Percentiles rank a stretch among this genome's conserved stretches.
phyloP scores from a whole-genome alignment of 2,888 invertebrate species.

The Aelia acuminata region DNA sequence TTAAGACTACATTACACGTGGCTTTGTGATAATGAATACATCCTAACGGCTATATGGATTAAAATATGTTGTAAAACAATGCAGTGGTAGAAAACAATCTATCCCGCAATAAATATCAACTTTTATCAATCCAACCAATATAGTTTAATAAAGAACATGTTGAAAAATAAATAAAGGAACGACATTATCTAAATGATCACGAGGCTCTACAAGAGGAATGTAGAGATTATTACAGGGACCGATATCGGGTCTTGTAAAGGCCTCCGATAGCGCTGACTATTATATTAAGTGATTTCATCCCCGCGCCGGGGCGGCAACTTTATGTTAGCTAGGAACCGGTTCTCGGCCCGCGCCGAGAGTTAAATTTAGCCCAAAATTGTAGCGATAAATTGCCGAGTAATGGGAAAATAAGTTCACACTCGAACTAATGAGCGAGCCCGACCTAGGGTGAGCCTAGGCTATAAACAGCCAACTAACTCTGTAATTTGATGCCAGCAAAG shows the following conservation, averaged over 20 bases:
- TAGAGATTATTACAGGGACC: neutral
- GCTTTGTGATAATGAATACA: too few species aligned
- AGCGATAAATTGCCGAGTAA: slow-evolving; percentile 30
- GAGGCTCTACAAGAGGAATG: neutral
- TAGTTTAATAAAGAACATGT: neutral
- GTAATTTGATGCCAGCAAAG: neutral
- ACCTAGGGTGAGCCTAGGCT: neutral
- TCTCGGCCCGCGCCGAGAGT: neutral
- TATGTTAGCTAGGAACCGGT: neutral
- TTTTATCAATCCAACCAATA: neutral
- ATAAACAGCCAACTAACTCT: slow-evolving; percentile 11
- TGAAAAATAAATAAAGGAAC: neutral
- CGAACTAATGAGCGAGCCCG: neutral
- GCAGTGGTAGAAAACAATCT: neutral
- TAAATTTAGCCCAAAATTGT: slow-evolving; percentile 23
- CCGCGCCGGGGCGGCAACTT: neutral
- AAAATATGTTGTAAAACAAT: too few species aligned
- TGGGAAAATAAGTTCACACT: slow-evolving; percentile 16
- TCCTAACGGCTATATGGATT: too few species aligned
- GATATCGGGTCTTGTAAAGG: neutral
- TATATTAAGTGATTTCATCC: slow-evolving; percentile 16
- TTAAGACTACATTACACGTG: too few species aligned
- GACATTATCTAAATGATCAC: neutral
- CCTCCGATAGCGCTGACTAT: neutral
- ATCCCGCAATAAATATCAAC: neutral